Base-by-base conservation (phyloP, 2,113 vertebrate genomes). In the Alligator mississippiensis region DNA sequence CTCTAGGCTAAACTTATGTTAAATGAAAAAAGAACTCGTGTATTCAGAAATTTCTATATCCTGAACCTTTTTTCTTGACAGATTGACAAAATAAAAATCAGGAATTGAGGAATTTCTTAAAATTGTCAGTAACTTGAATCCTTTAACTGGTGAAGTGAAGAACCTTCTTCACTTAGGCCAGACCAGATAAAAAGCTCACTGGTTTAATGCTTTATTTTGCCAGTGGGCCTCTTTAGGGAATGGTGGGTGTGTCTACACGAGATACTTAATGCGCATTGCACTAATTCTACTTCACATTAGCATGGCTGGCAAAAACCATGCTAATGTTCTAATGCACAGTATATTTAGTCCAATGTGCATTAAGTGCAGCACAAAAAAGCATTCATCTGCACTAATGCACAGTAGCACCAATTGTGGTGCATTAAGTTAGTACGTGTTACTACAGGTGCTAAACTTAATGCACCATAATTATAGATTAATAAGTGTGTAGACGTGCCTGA, bases 221-320 rank as follows among this genome's bases (percentile, higher is more conserved):
- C 21, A 16, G 18, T 1, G 2, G 0, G 0, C 17, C 90, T 90
- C 34, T 55, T 4, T 0, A 58, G 57, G 24, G 15, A 80, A 75
- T 87, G 47, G 9, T 78, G 13, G 64, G 25, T 21, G 54, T n/a
- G 47, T 47, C 47, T 47, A 47, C 47, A 47, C 8, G 7, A 47
- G 47, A 47, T 47, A 47, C 47, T 47, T 47, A 47, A 47, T 47
- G 47, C 47, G 7, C 47, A 47, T 9, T 47, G 47, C 47, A 47
- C 47, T 47, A 47, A 47, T 47, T 47, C 47, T 47, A 47, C 47
- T 47, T 7, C 47, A 47, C 47, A 47, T 9, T 47, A 47, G 47
- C 47, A 47, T 47, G 47, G 47, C 47, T 47, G 47, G 47, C 9
- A 47, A 47, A 47, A 47, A 47, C 47, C 47, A 47, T 47, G 47